Evolutionary conservation across 2,113 vertebrate genomes (phyloP), one percentile per base, ranked within the genome.

Genomic region (Nothoprocta pentlandii): DNA sequence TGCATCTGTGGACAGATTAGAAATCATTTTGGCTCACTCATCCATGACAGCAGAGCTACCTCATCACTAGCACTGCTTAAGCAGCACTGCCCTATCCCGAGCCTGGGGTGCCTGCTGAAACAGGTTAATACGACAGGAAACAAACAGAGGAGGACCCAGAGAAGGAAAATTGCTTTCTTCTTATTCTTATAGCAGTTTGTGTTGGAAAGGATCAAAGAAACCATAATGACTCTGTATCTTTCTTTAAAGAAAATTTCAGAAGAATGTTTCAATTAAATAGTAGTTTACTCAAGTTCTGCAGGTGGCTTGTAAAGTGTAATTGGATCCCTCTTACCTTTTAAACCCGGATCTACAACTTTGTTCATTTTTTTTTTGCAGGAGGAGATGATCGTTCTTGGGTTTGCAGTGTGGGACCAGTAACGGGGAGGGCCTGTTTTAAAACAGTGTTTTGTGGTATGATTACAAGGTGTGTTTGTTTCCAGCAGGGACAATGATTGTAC

Each of bases 291-390:
- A 79, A 77, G 47, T 71, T 68, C 46, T 94, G 81, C 83, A 96
- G 95, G 86, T 96, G 92, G 74, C 94, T 97, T 93, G 86, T 95
- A 95, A 94, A 94, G 54, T 95, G 92, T 92, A 94, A 94, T 85
- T 74, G 87, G 91, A 94, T 86, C 81, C 25, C 17, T 10, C 23
- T 95, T 87, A 88, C 81, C 93, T 93, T 95, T 94, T 93, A 90
- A 93, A 95, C 84, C 36, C 51, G 51, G 53, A 73, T 95, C 66
- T 87, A 81, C 22, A 69, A 61, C 75, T 96, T 94, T 93, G 71
- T 92, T 95, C 53, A 16, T 16, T 49, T 22, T 23, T 92, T 92
- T 71, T 64, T 66, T 87, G 70, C 64, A 67, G 90, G 61, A 80
- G 47, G 62, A 94, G 82, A 81, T 81, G 69, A 64, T 47, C 4